These are phyloP conservation scores for Leptobrachium leishanense DNA, from an alignment of 2,113 vertebrate genomes.

Conservation along the genomic window DNA sequence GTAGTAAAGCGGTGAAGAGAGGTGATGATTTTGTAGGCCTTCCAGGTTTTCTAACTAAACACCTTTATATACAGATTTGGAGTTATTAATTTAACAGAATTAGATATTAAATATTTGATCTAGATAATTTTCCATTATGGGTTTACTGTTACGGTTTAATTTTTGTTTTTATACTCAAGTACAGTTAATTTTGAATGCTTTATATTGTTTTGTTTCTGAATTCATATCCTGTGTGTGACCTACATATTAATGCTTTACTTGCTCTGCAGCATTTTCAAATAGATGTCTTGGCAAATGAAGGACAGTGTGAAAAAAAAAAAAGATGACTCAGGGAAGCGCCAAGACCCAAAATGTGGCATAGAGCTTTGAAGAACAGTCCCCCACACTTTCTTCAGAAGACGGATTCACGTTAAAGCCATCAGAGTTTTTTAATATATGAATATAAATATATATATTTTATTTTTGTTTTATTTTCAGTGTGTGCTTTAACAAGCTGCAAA, in stretches of 20 bases:
- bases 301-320: conserved; percentile 50
- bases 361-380: conserved; percentile 47
- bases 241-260: conserved; percentile 42
- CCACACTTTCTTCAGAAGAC: conserved; percentile 48
- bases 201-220: too few species aligned
- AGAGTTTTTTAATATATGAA: conserved; percentile 44
- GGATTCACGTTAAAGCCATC: conserved; percentile 61
- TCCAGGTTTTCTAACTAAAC: too few species aligned
- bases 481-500: conserved; percentile 48
- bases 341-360: conserved; percentile 52
- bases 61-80: too few species aligned
- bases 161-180: too few species aligned
- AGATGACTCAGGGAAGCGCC: conserved; percentile 69
- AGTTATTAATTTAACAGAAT: too few species aligned
- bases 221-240: not conserved
- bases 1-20: too few species aligned
- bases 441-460: conserved; percentile 20
- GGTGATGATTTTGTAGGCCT: too few species aligned
- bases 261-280: conserved; percentile 52
- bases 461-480: conserved; percentile 38
- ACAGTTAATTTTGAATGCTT: too few species aligned
- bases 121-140: too few species aligned
- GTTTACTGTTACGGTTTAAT: too few species aligned
- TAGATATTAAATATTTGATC: too few species aligned
- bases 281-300: conserved; percentile 50